These are phyloP conservation scores for Ctenochaetus hawaiiensis DNA, from an alignment of 2,797 vertebrate genomes.

Conservation along the genomic window DNA sequence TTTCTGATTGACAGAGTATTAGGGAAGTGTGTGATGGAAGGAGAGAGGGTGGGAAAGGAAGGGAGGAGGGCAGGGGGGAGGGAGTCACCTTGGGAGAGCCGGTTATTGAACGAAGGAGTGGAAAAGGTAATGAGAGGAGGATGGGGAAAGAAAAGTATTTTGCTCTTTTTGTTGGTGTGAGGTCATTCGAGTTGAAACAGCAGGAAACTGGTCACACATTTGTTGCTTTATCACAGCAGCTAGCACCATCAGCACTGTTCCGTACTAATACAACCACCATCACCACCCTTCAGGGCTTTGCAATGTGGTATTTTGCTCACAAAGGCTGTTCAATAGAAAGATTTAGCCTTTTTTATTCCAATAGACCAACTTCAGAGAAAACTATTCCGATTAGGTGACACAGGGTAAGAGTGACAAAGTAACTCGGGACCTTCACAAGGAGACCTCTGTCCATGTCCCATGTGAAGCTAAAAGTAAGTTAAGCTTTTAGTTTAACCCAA, in stretches of 20 bases:
- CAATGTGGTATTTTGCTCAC: too few species aligned
- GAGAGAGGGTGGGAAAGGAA: background rate
- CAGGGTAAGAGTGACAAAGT: too few species aligned
- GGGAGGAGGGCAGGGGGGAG: background rate
- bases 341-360: too few species aligned
- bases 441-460: too few species aligned
- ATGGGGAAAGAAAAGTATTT: constrained; percentile 27
- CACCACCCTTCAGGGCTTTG: background rate
- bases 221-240: constrained; percentile 1
- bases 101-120: constrained; percentile 38
- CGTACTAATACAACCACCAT: background rate
- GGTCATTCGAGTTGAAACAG: constrained; percentile 31
- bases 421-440: too few species aligned
- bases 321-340: too few species aligned
- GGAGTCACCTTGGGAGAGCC: constrained; percentile 61
- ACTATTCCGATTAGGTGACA: too few species aligned
- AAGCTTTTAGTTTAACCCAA: too few species aligned
- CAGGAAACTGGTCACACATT: background rate
- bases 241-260: background rate
- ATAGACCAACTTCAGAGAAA: too few species aligned
- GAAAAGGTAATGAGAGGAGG: constrained; percentile 8
- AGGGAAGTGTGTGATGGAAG: constrained; percentile 55
- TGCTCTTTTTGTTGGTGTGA: background rate
- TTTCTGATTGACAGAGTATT: constrained; percentile 70
- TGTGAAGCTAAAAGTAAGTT: too few species aligned